Evolutionary conservation across 2,888 invertebrate species (phyloP), one percentile per base, ranked within the genome.

Genomic region (Polymixis lichenea): DNA sequence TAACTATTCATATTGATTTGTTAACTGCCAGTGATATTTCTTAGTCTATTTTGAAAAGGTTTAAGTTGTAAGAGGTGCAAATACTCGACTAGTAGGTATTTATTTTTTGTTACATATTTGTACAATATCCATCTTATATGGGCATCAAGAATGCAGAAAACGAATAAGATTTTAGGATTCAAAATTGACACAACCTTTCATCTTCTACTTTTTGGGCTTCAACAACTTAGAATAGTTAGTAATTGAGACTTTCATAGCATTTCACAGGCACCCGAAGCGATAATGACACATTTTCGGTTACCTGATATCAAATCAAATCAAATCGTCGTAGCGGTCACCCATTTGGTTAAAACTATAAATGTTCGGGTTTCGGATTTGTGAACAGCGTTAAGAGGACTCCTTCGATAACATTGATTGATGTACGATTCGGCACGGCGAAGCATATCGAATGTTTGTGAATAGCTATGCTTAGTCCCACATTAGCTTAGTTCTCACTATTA

Each of bases 1-100:
- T 71, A 58, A 65, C 64, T 49, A 83, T 83, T 86, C 77, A 69
- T 67, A 80, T 62, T 77, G 68, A 77, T 77, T 80, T 67, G 69
- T 78, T 75, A 80, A 85, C 66, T 70, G 67, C 79, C 72, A 53
- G n/a, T 51, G 22, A 70, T 73, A 78, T 83, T 82, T 71, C 67
- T 72, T 53, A 32, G 70, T 64, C 56, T 83, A 71, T 83, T n/a
- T 81, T 85, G 83, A 28, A 62, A 51, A 38, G n/a, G 7, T 15
- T 61, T 55, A 55, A 22, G 8, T 56, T 64, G 17, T 62, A 22
- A 38, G 17, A 58, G 15, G n/a, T 28, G 9, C 65, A 51, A 64
- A 80, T 75, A 15, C 1, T 80, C 22, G 22, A 75, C 11, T 22
- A 28, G 7, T n/a, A 32, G 32, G 2, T 32, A 22, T 67, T 25